phyloP scores from a whole-genome alignment of 2,888 invertebrate species.

The Drosophila acutilabella region DNA sequence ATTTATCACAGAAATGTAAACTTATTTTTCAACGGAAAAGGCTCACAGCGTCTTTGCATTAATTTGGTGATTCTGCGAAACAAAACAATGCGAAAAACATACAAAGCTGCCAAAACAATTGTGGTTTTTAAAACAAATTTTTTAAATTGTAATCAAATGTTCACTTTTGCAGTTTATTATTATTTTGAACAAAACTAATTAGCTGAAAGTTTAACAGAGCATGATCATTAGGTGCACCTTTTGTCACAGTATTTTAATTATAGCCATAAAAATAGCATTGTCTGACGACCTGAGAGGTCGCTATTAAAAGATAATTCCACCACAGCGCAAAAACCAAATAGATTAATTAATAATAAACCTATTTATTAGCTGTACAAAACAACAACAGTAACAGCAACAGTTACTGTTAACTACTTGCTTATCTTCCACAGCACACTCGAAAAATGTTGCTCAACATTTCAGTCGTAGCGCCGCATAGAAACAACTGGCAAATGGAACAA shows the following conservation, averaged over 20 bases:
- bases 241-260: conserved; percentile 27
- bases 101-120: neutral
- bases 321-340: conserved; percentile 9
- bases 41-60: neutral
- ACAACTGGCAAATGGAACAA: conserved; percentile 55
- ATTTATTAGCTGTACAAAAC: conserved; percentile 6
- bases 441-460: conserved; percentile 44
- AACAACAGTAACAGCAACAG: conserved; percentile 1
- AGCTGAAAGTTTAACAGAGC: conserved; percentile 46
- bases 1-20: neutral
- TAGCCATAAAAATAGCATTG: conserved; percentile 38
- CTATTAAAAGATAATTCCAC: conserved; percentile 18
- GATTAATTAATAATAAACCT: conserved; percentile 13
- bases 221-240: conserved; percentile 27
- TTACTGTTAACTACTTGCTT: conserved; percentile 19
- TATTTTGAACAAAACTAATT: conserved; percentile 24
- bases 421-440: conserved; percentile 4
- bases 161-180: no score
- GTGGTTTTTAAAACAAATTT: neutral
- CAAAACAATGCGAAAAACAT: neutral
- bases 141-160: no score
- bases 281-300: neutral
- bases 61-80: conserved; percentile 2
- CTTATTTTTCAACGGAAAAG: neutral
- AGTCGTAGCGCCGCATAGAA: conserved; percentile 12